Percentiles rank a stretch among this genome's conserved stretches.
phyloP scores from a whole-genome alignment of 1,140 invertebrate species.

The Muscidifurax raptorellus region DNA sequence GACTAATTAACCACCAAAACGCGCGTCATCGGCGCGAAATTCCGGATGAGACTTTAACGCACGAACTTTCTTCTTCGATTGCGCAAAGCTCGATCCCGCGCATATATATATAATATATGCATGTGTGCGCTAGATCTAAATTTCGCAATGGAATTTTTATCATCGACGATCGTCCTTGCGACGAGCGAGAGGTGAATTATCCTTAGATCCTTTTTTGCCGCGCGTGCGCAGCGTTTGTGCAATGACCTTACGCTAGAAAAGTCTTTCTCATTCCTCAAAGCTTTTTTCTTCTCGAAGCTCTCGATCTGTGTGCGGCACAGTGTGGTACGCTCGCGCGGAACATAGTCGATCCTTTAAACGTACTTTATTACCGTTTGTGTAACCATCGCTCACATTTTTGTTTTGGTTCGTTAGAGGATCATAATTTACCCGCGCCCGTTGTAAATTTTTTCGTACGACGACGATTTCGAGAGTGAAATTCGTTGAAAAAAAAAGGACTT shows the following conservation, averaged over 20 bases:
- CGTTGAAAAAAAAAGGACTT: not conserved
- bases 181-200: not conserved
- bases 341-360: too few relatives aligned
- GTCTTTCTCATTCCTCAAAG: not conserved
- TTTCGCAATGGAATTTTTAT: not conserved
- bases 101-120: too few relatives aligned
- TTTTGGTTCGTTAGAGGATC: too few relatives aligned
- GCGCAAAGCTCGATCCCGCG: not conserved
- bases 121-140: not conserved
- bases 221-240: too few relatives aligned
- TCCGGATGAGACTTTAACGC: not conserved
- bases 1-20: not conserved
- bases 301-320: too few relatives aligned
- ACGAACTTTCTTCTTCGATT: not conserved
- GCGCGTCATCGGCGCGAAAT: not conserved
- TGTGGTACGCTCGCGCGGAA: too few relatives aligned
- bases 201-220: not conserved
- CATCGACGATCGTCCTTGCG: not conserved
- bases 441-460: not conserved
- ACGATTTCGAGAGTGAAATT: too few relatives aligned
- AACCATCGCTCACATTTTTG: too few relatives aligned
- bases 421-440: too few relatives aligned
- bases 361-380: too few relatives aligned
- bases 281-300: not conserved
- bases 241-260: not conserved